Evolutionary conservation across 2,797 vertebrate genomes (phyloP), one percentile per base, ranked within the genome.

Genomic region (Serranus cabrilla): DNA sequence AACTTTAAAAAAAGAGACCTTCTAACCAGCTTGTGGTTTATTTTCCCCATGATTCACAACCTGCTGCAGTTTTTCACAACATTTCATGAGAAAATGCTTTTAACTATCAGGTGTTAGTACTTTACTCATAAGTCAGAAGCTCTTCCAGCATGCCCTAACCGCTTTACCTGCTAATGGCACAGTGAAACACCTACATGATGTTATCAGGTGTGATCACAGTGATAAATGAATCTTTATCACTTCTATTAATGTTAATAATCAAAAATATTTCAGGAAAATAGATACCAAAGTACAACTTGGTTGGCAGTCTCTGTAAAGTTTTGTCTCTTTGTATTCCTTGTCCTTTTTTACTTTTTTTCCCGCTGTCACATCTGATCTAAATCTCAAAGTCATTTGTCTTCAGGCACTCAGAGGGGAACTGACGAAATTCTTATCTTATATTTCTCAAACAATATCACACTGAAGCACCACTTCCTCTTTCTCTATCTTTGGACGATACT

Each of bases 1-100:
- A n/a, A 49, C 13, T 39, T 54, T 51, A n/a, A n/a, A n/a, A 43
- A 52, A 2, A n/a, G 7, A 1, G 8, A 46, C 14, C 47, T 46
- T 58, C 31, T 8, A 61, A 64, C 18, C 17, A 49, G 20, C 45
- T 11, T 13, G 27, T 21, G 45, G 16, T n/a, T 12, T 9, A 34
- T 21, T 9, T 63, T 62, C 18, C n/a, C 8, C 25, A 70, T 71
- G 31, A 75, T 74, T 82, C n/a, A 80, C 45, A 86, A 63, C 25
- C 58, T 62, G 46, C 50, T 50, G 40, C 25, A 25, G 54, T 27
- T 55, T 58, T 20, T 11, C 17, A 17, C 13, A 25, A 12, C 23
- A 31, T 21, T 57, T 64, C 52, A 70, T n/a, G 12, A 18, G 43
- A 69, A 68, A 73, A 39, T 34, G 18, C 43, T 66, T 81, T 70